Conservation (phyloP, 1,140 invertebrate genomes). For the Stenopsyche tienmushanensis region DNA sequence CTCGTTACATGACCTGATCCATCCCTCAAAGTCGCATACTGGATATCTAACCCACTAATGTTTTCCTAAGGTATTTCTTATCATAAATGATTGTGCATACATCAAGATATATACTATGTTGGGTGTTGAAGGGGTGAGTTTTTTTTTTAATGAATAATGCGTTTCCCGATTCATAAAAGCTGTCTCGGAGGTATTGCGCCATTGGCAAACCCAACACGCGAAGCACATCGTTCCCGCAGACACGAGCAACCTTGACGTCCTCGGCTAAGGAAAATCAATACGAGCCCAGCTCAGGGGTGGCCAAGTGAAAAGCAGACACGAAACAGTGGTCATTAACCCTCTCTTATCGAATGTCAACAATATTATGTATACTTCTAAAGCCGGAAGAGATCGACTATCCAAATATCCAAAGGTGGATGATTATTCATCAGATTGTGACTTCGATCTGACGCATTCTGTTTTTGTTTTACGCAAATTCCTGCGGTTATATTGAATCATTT, state of each 20-base stretch:
- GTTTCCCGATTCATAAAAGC: background rate
- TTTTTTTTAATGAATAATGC: background rate
- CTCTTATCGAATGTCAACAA: too few species aligned
- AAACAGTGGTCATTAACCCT: background rate
- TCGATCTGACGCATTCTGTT: background rate
- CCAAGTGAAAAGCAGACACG: background rate
- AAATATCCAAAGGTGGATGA: background rate
- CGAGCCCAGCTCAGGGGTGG: background rate
- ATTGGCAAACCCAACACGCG: background rate
- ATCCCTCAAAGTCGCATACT: background rate
- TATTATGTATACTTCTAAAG: too few species aligned
- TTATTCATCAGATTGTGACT: background rate
- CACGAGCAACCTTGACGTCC: conserved; percentile 15
- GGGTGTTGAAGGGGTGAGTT: background rate
- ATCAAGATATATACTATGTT: background rate
- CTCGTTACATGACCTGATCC: too few species aligned
- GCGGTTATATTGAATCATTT: too few species aligned
- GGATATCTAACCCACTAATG: too few species aligned
- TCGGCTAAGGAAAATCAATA: conserved; percentile 24
- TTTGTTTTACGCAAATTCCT: too few species aligned
- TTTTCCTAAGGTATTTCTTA: too few species aligned
- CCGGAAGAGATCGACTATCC: background rate
- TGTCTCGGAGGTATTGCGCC: background rate
- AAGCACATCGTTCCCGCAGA: background rate
- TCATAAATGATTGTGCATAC: too few species aligned